These are phyloP conservation scores for Furcula furcula DNA, from an alignment of 2,888 invertebrate genomes.

Conservation along the genomic window DNA sequence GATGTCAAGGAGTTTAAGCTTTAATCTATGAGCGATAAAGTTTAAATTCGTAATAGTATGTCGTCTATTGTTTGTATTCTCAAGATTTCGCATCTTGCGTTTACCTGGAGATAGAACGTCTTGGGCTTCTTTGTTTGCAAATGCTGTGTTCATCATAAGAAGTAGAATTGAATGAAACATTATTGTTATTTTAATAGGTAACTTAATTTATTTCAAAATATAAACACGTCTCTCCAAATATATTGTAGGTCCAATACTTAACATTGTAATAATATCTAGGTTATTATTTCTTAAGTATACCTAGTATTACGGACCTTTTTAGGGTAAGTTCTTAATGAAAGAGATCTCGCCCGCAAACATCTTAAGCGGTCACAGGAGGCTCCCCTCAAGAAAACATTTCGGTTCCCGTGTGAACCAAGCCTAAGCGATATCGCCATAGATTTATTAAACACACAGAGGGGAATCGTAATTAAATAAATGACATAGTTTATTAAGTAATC, in stretches of 20 bases:
- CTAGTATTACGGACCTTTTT: no score
- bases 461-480: constrained; percentile 1
- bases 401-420: constrained; percentile 74
- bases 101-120: constrained; percentile 64
- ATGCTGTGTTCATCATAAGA: no score
- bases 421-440: constrained; percentile 38
- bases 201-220: no score
- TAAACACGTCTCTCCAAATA: no score
- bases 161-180: no score
- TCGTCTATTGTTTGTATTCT: constrained; percentile 44
- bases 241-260: no score
- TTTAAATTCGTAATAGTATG: constrained; percentile 8
- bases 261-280: no score
- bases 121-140: constrained; percentile 49
- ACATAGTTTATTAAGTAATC: no score
- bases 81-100: constrained; percentile 73
- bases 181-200: no score
- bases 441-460: constrained; percentile 9
- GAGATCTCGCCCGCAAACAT: constrained; percentile 35
- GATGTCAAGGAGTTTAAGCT: constrained; percentile 9
- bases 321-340: constrained; percentile 15
- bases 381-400: constrained; percentile 65
- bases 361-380: constrained; percentile 35
- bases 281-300: no score
- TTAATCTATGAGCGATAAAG: constrained; percentile 14